Percentiles rank a stretch among this genome's conserved stretches.
phyloP scores from a whole-genome alignment of 92 coral and sea anemone genomes.

The Porites evermanni region DNA sequence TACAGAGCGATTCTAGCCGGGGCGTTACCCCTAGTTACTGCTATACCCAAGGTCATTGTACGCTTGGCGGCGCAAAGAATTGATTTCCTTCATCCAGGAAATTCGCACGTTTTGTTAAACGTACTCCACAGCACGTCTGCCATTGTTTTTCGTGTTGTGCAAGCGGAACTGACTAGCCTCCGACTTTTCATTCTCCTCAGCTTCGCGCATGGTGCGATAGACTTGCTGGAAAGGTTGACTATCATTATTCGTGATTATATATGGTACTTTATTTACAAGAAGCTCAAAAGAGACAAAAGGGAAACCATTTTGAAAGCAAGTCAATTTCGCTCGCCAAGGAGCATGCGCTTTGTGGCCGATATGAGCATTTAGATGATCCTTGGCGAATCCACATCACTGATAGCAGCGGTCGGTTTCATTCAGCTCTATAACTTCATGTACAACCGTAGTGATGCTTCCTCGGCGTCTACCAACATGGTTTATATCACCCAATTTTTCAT shows the following conservation, averaged over 20 bases:
- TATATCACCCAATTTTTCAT: slow-evolving; percentile 38
- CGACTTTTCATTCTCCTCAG: slow-evolving; percentile 56
- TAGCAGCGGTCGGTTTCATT: slow-evolving; percentile 67
- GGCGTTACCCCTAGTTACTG: slow-evolving; percentile 28
- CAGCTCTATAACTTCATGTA: slow-evolving; percentile 64
- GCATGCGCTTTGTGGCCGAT: slow-evolving; percentile 80
- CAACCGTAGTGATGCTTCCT: neutral
- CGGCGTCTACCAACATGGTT: neutral
- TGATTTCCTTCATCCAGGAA: slow-evolving; percentile 58
- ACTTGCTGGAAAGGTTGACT: slow-evolving; percentile 59
- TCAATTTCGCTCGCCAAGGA: slow-evolving; percentile 63
- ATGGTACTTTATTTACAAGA: slow-evolving; percentile 65
- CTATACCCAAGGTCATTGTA: slow-evolving; percentile 49
- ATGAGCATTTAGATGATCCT: slow-evolving; percentile 69
- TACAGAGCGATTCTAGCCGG: slow-evolving; percentile 10
- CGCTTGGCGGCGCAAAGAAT: slow-evolving; percentile 59
- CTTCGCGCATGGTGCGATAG: slow-evolving; percentile 58
- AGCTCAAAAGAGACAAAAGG: slow-evolving; percentile 2
- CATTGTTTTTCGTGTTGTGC: slow-evolving; percentile 68
- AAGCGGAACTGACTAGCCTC: slow-evolving; percentile 64
- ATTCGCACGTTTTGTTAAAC: slow-evolving; percentile 36
- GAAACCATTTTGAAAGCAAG: neutral
- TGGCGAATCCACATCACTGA: slow-evolving; percentile 61
- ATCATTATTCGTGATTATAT: slow-evolving; percentile 63
- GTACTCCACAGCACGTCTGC: slow-evolving; percentile 41